These are phyloP conservation scores for Drosophila monieri DNA, from an alignment of 2,888 invertebrate genomes.

Conservation along the genomic window DNA sequence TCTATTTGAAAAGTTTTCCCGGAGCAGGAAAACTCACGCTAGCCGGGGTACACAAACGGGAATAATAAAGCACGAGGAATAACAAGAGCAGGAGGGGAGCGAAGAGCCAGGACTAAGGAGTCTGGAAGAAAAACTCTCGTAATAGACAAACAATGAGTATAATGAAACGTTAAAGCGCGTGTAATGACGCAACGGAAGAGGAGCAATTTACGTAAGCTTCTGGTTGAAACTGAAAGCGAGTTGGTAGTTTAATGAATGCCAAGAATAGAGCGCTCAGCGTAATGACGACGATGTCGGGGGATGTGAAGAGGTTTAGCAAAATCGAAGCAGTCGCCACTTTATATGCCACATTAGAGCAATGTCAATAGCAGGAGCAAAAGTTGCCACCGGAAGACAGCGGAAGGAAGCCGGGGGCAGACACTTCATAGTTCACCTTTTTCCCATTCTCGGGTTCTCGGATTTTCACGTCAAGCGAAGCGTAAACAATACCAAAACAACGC, in stretches of 20 bases:
- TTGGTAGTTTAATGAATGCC: constrained; percentile 47
- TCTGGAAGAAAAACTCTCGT: constrained; percentile 42
- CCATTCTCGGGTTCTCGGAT: constrained; percentile 13
- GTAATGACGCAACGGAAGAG: constrained; percentile 62
- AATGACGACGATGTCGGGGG: constrained; percentile 45
- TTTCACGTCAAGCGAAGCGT: constrained; percentile 57
- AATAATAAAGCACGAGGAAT: constrained; percentile 25
- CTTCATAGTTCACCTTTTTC: background rate
- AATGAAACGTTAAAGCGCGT: constrained; percentile 58
- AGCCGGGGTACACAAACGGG: constrained; percentile 12
- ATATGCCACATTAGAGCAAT: constrained; percentile 54
- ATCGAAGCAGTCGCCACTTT: constrained; percentile 47
- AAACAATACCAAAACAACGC: constrained; percentile 59
- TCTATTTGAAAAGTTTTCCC: constrained; percentile 68
- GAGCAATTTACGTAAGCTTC: constrained; percentile 64
- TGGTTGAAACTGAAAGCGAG: constrained; percentile 16
- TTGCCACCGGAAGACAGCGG: constrained; percentile 28
- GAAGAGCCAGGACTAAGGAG: constrained; percentile 13
- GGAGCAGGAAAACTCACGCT: constrained; percentile 29
- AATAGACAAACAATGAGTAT: constrained; percentile 71
- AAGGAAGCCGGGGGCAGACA: constrained; percentile 17
- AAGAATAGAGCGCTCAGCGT: constrained; percentile 51
- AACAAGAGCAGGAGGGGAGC: background rate
- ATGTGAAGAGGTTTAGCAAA: constrained; percentile 3
- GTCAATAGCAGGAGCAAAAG: constrained; percentile 52